Evolutionary conservation across 2,113 vertebrate species (phyloP).

Genomic region (Tachuris rubrigastra): DNA sequence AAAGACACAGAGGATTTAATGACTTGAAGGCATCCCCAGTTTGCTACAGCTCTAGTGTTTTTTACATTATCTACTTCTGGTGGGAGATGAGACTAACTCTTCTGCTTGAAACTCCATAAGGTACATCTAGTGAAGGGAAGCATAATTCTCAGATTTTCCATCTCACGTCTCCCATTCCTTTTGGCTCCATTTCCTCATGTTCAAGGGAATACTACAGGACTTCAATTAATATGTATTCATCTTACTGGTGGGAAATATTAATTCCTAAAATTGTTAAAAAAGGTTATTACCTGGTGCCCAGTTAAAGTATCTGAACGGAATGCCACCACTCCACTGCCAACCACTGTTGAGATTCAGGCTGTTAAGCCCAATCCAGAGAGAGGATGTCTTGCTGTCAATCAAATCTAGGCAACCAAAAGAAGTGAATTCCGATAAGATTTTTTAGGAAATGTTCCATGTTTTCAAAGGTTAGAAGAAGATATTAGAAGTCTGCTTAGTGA

Average conservation of each 20-base stretch:
- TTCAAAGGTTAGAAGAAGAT: background rate
- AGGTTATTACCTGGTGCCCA: slow-evolving; percentile 83
- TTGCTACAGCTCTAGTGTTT: background rate
- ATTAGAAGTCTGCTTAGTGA: background rate
- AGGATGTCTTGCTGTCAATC: slow-evolving; percentile 66
- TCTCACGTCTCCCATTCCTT: background rate
- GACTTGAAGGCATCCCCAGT: background rate
- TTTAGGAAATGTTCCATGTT: background rate
- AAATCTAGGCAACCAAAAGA: slow-evolving; percentile 73
- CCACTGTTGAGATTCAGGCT: slow-evolving; percentile 83
- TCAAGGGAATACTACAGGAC: background rate
- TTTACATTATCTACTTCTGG: background rate
- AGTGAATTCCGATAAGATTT: background rate
- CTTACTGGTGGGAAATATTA: background rate
- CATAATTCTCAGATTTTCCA: background rate
- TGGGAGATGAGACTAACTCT: background rate
- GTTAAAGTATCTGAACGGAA: slow-evolving; percentile 89
- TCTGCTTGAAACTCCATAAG: background rate
- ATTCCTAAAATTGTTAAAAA: background rate
- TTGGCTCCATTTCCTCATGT: background rate
- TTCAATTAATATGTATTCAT: background rate
- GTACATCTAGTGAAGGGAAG: background rate
- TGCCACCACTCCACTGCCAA: slow-evolving; percentile 87
- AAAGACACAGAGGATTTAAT: background rate
- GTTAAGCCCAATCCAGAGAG: slow-evolving; percentile 91